Conservation (phyloP, 2,113 vertebrate genomes). For the Glareola pratincola region DNA sequence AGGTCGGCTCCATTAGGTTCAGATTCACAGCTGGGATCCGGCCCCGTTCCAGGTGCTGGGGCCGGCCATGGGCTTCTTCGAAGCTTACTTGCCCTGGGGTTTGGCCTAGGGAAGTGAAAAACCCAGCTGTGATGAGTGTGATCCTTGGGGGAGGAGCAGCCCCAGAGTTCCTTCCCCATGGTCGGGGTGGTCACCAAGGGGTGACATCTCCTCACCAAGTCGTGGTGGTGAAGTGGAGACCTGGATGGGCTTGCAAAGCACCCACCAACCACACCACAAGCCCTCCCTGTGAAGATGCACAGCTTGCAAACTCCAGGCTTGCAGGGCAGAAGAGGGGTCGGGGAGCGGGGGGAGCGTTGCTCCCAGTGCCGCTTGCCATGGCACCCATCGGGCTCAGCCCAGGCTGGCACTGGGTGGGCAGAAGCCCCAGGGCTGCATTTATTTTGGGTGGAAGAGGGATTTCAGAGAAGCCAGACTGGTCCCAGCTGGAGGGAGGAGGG, state of each 20-base stretch:
- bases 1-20: not conserved
- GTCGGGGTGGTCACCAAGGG: not conserved
- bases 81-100: not conserved
- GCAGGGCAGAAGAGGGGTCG: not conserved
- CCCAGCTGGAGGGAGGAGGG: not conserved
- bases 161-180: rapidly evolving
- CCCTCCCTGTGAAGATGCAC: not conserved
- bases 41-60: not conserved
- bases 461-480: not conserved
- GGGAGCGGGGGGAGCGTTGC: not conserved
- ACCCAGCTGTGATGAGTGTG: not conserved
- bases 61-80: rapidly evolving
- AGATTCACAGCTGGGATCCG: not conserved
- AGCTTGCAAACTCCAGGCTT: not conserved
- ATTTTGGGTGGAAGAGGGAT: not conserved
- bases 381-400: rapidly evolving
- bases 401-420: not conserved
- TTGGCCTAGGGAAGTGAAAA: not conserved
- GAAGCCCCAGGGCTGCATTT: not conserved
- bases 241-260: not conserved
- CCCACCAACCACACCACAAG: not conserved
- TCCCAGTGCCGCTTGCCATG: rapidly evolving
- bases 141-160: rapidly evolving
- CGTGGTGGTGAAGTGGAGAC: not conserved
- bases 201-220: not conserved